Evolutionary conservation across 2,113 vertebrate species (phyloP).

Genomic region (Charadrius vociferus): DNA sequence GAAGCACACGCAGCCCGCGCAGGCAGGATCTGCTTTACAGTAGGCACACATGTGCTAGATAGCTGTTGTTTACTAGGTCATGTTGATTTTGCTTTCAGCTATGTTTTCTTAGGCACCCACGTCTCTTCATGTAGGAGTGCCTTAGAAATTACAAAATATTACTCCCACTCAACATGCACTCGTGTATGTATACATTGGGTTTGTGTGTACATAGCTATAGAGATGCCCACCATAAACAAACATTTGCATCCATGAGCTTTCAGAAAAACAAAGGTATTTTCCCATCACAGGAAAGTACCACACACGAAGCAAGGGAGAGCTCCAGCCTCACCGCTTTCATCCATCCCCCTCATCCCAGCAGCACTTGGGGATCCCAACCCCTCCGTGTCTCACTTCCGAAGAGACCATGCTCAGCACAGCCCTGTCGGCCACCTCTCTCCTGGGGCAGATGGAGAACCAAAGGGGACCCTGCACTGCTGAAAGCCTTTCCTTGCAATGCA

Average conservation of each 20-base stretch:
- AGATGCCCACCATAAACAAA: constrained; percentile 56
- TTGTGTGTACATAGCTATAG: constrained; percentile 31
- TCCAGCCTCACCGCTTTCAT: neutral
- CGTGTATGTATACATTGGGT: neutral
- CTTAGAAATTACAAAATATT: constrained; percentile 60
- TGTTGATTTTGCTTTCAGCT: constrained; percentile 60
- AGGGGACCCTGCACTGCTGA: neutral
- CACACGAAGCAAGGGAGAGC: neutral
- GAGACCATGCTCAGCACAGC: neutral
- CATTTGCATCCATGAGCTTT: neutral
- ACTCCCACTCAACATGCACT: constrained; percentile 52
- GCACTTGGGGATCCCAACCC: neutral
- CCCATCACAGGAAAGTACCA: neutral
- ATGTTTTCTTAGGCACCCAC: constrained; percentile 54
- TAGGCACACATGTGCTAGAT: constrained; percentile 30
- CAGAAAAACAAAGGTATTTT: constrained; percentile 38
- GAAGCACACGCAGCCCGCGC: neutral
- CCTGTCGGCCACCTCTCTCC: neutral
- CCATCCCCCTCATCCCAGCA: neutral
- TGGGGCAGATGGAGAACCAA: neutral
- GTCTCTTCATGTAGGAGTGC: constrained; percentile 40
- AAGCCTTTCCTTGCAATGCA: neutral
- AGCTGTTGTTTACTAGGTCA: constrained; percentile 60
- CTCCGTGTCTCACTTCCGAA: neutral
- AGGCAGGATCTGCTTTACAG: constrained; percentile 29